Conservation (phyloP, 2,888 invertebrate species). For the Candidula unifasciata region DNA sequence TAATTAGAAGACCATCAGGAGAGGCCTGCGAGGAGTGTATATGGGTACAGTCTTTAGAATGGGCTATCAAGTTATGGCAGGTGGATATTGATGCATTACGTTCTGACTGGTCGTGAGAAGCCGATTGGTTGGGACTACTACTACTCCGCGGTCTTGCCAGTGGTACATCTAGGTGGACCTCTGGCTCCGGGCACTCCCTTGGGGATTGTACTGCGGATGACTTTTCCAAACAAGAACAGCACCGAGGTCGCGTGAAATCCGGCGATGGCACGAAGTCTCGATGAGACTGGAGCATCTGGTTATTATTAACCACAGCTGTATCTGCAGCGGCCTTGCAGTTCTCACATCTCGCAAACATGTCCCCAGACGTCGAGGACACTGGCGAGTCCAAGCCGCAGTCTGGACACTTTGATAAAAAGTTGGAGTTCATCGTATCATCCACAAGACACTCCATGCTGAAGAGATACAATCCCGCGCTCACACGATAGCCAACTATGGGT, state of each 20-base stretch:
- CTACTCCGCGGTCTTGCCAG: neutral
- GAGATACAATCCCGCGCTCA: neutral
- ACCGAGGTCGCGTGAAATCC: neutral
- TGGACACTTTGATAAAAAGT: slow-evolving; percentile 20
- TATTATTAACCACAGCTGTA: neutral
- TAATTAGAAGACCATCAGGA: neutral
- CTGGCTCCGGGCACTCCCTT: neutral
- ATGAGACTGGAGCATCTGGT: neutral
- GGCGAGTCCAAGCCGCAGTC: neutral
- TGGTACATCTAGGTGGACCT: neutral
- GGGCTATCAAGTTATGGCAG: neutral
- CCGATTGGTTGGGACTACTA: neutral
- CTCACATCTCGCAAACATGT: neutral
- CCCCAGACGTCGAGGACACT: neutral
- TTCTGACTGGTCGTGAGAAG: neutral
- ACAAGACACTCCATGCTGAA: slow-evolving; percentile 27
- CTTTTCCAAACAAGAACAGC: slow-evolving; percentile 5
- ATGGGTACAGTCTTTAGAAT: neutral
- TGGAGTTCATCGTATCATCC: slow-evolving; percentile 35
- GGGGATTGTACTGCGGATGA: neutral
- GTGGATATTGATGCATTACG: neutral
- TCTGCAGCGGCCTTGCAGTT: neutral
- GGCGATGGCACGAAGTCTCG: neutral
- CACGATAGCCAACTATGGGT: neutral
- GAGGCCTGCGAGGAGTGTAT: neutral